phyloP scores from a whole-genome alignment of 2,113 vertebrate species.

The Pan paniscus region DNA sequence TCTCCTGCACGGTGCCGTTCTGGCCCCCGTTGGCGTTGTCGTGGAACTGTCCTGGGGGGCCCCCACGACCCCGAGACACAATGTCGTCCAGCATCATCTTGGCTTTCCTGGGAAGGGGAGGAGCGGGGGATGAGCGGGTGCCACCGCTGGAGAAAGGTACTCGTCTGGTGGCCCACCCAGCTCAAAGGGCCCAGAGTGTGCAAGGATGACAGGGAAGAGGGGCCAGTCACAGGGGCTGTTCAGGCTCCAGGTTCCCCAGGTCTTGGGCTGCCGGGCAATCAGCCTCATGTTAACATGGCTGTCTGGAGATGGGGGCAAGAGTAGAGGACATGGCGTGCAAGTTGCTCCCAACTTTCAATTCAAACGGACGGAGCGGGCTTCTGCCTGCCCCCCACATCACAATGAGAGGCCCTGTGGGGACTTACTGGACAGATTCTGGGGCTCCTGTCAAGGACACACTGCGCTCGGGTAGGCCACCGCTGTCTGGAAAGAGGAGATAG shows the following conservation, averaged over 20 bases:
- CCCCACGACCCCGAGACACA: conserved; percentile 90
- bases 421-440: conserved; percentile 92
- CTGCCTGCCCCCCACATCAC: background rate
- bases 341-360: background rate
- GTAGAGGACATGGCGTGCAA: background rate
- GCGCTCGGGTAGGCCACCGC: conserved; percentile 91
- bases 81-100: conserved; percentile 94
- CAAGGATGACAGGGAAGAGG: no score
- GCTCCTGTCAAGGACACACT: conserved; percentile 91
- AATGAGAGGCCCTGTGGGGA: background rate
- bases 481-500: conserved; percentile 84
- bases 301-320: background rate
- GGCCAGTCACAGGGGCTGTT: background rate
- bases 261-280: background rate
- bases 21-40: conserved; percentile 89
- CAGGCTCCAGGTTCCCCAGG: background rate
- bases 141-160: background rate
- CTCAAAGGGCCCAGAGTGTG: background rate
- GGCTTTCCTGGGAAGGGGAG: conserved; percentile 86
- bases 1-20: conserved; percentile 93
- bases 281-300: background rate
- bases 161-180: background rate
- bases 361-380: background rate
- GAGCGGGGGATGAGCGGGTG: background rate
- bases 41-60: conserved; percentile 88